Base-by-base conservation (phyloP, 2,797 vertebrate genomes). In the Diglossa cyanea region DNA sequence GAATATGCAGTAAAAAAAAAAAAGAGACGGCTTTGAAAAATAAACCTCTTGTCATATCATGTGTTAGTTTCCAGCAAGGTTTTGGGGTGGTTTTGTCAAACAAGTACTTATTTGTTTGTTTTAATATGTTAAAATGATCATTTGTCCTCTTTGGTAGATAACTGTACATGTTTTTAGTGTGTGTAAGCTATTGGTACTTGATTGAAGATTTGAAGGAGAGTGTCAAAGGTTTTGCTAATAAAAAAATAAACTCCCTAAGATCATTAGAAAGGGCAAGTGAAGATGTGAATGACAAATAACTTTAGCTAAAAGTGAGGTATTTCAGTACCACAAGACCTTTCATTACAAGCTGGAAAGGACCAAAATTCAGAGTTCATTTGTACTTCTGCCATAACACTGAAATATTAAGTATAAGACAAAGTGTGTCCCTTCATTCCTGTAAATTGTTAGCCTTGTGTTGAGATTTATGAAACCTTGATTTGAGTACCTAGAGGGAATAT, bases 211-310 rank as follows among this genome's bases (percentile, higher is more conserved):
- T 94, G 93, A 97, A 95, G 45, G 44, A 90, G 57, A 79, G 79
- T 95, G 96, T 81, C 94, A 97, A 97, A 97, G 96, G 61, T 96
- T 95, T 97, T 94, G 48, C 88, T 98, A 97, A 94, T 96, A 97
- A 81, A 94, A 97, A 97, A 98, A 97, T 96, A 98, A 98, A 96
- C 92, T 94, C 44, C 28, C 6, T 62, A 79, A 95, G 95, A 95
- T 93, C 79, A 79, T 88, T 92, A 96, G 74, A 94, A 91, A 75
- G 17, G 44, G n/a, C 37, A 89, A 93, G 58, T 50, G 54, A 90
- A 94, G 81, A 92, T 85, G 23, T 53, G 40, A 86, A 73, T 91
- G 54, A 86, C 61, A 95, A 86, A 94, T 39, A 85, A 48, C 28
- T 92, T 89, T 37, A 81, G 47, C 31, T 76, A 89, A 86, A 93